Evolutionary conservation across 2,113 vertebrate species (phyloP), one percentile per base, ranked within the genome.

Genomic region (Proterorhinus semilunaris): DNA sequence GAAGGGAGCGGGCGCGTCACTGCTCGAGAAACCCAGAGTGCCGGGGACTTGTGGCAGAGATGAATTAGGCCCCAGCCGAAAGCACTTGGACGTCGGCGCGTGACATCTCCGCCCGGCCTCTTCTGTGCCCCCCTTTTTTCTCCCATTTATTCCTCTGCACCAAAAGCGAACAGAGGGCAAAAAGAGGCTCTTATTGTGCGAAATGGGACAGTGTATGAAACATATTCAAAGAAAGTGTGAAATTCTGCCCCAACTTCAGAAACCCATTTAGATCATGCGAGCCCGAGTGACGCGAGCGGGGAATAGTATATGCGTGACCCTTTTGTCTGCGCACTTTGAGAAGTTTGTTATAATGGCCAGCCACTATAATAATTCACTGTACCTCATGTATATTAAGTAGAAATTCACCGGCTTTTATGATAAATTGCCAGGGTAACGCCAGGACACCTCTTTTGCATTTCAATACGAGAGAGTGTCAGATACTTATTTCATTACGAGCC

Each of bases 361-460:
- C 85, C 88, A 36, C 86, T 89, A 91, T 94, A 95, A 96, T 95
- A 95, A 95, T 94, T 96, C 94, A 94, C 92, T 88, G 88, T 82
- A 92, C 92, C 94, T 96, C 94, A 95, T 95, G 95, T 96, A 95
- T 96, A 95, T 94, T 96, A 95, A 95, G 92, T 92, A 94, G 93
- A 92, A 94, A 91, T 86, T 91, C 89, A 77, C 90, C 49, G 78
- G 92, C 92, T 93, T 94, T 95, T 94, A 95, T 96, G 95, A 96
- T 96, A 92, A 96, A 96, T 96, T 95, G 95, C 95, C 85, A 83
- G 91, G 91, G 93, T 95, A 96, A 93, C 88, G 74, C 89, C 91
- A 93, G 92, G 93, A 95, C 94, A 94, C 92, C 94, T 95, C 93
- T 92, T 96, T 96, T 95, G 95, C 95, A 96, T 96, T 96, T 95